Evolutionary conservation across 2,888 invertebrate genomes (phyloP).

Genomic region (Neoaliturus tenellus): DNA sequence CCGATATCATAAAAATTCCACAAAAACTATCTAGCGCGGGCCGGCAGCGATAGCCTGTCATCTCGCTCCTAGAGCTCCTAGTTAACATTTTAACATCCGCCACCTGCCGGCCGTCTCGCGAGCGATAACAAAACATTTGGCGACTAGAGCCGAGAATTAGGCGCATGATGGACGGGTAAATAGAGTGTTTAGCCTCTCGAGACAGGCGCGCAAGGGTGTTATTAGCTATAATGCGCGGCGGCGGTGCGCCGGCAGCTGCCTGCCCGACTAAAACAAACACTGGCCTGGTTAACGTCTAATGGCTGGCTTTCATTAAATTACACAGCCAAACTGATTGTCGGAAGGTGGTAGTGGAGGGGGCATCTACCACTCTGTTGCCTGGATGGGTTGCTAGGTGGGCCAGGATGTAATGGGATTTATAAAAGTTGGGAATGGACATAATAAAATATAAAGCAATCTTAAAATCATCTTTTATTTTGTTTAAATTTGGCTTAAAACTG

Average conservation of each 20-base stretch:
- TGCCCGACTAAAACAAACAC: conserved; percentile 46
- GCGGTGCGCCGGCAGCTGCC: conserved; percentile 34
- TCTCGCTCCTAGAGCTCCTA: conserved; percentile 13
- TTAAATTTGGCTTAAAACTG: too few species aligned
- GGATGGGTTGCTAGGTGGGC: neutral
- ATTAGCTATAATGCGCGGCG: conserved; percentile 44
- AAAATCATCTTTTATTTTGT: too few species aligned
- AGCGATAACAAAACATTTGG: conserved; percentile 36
- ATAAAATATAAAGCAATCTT: too few species aligned
- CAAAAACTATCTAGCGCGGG: neutral
- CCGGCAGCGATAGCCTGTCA: neutral
- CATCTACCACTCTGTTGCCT: neutral
- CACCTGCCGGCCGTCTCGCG: conserved; percentile 6
- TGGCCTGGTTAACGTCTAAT: conserved; percentile 48
- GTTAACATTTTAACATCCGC: conserved; percentile 1
- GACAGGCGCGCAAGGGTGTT: conserved; percentile 19
- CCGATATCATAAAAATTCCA: neutral
- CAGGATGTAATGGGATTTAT: too few species aligned
- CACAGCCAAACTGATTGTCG: conserved; percentile 47
- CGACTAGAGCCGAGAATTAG: conserved; percentile 36
- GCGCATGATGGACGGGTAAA: conserved; percentile 39
- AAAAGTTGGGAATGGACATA: too few species aligned
- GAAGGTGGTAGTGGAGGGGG: neutral
- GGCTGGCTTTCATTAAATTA: conserved; percentile 47
- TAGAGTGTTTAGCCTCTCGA: conserved; percentile 44